Evolutionary conservation across 2,797 vertebrate genomes (phyloP).

Genomic region (Lepus townsendii): DNA sequence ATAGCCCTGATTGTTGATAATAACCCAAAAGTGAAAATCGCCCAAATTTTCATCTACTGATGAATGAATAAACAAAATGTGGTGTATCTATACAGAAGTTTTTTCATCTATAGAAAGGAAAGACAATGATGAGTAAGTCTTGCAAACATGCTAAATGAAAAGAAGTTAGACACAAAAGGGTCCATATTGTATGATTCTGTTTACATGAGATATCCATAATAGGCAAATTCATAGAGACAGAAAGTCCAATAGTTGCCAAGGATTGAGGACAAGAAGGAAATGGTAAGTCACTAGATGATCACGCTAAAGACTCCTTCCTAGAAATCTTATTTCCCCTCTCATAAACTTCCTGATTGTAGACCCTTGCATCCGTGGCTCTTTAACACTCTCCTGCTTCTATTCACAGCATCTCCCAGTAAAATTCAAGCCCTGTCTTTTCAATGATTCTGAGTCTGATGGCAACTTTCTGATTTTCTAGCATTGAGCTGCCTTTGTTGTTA

Average conservation of each 20-base stretch:
- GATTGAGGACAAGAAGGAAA: not conserved
- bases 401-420: not conserved
- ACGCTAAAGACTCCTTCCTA: not conserved
- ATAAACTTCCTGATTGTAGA: not conserved
- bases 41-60: not conserved
- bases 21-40: not conserved
- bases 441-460: not conserved
- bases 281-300: not conserved
- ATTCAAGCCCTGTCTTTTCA: not conserved
- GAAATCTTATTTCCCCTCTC: not conserved
- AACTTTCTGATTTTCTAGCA: slow-evolving; percentile 5
- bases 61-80: no score
- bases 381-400: not conserved
- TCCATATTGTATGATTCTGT: no score
- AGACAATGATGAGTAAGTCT: not conserved
- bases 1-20: not conserved
- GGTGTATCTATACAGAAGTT: not conserved
- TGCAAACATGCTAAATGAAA: slow-evolving; percentile 40
- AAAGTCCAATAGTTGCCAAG: not conserved
- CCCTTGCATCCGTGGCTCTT: not conserved
- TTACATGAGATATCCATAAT: no score
- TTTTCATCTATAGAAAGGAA: slow-evolving; percentile 10
- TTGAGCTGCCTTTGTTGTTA: not conserved
- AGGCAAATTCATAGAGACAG: no score
- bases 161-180: not conserved